Evolutionary conservation across 30 jellyfish, hydroid and myxozoan genomes (phyloP).

Genomic region (Rhopilema esculentum): DNA sequence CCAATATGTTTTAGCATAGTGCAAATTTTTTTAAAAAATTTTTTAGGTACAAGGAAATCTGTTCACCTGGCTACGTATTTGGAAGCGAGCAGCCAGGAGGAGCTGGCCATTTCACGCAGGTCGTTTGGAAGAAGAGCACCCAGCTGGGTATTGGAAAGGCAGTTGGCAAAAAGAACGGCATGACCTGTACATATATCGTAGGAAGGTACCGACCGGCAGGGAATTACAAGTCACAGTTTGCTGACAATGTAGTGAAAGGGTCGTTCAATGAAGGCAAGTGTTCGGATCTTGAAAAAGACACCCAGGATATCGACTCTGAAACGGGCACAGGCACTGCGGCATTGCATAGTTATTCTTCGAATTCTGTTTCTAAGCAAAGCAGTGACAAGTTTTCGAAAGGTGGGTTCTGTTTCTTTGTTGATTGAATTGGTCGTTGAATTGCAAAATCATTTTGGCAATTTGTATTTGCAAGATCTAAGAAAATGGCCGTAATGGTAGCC

Average conservation of each 20-base stretch:
- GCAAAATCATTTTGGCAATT: background rate
- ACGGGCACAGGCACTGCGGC: slow-evolving; percentile 74
- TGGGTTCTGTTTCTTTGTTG: background rate
- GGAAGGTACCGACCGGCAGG: slow-evolving; percentile 86
- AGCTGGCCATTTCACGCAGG: slow-evolving; percentile 83
- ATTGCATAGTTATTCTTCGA: background rate
- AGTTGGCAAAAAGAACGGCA: slow-evolving; percentile 45
- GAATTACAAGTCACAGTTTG: slow-evolving; percentile 56
- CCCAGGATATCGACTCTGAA: slow-evolving; percentile 63
- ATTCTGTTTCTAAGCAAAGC: background rate
- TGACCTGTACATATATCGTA: slow-evolving; percentile 76
- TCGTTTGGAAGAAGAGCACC: slow-evolving; percentile 75
- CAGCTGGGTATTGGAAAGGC: slow-evolving; percentile 81
- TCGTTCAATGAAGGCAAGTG: slow-evolving; percentile 64
- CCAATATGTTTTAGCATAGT: too few species aligned
- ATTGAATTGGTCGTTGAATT: too few species aligned
- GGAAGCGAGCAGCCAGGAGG: slow-evolving; percentile 67
- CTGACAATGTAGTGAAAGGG: slow-evolving; percentile 65
- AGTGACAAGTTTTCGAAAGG: background rate
- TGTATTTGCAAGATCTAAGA: too few species aligned
- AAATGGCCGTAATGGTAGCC: too few species aligned
- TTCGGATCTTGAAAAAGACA: slow-evolving; percentile 58
- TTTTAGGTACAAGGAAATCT: slow-evolving; percentile 90
- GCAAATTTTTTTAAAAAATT: background rate
- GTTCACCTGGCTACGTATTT: slow-evolving; percentile 81